Percentiles rank a stretch among this genome's conserved stretches.
Conservation (phyloP, 2,797 vertebrate genomes). For the Tadarida brasiliensis region DNA sequence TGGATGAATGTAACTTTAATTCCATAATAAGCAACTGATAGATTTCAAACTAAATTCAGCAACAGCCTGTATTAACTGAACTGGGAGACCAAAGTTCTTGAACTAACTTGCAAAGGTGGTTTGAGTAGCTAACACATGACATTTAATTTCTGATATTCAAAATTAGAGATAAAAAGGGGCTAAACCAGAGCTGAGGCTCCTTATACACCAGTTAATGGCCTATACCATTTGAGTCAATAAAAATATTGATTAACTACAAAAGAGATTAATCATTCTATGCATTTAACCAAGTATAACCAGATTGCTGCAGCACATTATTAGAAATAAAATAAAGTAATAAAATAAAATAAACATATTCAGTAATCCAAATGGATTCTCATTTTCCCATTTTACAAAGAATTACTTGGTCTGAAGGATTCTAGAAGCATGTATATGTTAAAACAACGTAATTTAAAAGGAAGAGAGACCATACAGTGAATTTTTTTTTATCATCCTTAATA, state of each 20-base stretch:
- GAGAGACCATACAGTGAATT: background rate
- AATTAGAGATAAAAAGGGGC: background rate
- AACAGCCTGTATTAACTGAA: background rate
- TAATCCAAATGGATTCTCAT: background rate
- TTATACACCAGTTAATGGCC: background rate
- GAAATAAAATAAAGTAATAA: background rate
- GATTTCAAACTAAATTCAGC: background rate
- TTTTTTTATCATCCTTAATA: background rate
- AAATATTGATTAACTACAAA: background rate
- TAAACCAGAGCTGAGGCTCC: background rate
- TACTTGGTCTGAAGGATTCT: background rate
- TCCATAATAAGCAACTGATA: background rate
- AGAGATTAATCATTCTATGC: background rate
- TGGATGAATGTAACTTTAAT: slow-evolving; percentile 29
- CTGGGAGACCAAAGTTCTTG: background rate
- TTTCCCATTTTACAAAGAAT: background rate
- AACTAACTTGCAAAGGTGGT: slow-evolving; percentile 33
- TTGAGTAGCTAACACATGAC: background rate
- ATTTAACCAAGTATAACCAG: background rate
- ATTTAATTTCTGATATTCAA: slow-evolving; percentile 44
- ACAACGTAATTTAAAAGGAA: background rate
- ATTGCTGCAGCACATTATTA: background rate
- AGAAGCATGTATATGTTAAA: background rate
- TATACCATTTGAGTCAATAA: background rate
- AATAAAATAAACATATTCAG: background rate